These are phyloP conservation scores for Leptura quadrifasciata DNA, from an alignment of 2,888 invertebrate genomes.

Conservation along the genomic window DNA sequence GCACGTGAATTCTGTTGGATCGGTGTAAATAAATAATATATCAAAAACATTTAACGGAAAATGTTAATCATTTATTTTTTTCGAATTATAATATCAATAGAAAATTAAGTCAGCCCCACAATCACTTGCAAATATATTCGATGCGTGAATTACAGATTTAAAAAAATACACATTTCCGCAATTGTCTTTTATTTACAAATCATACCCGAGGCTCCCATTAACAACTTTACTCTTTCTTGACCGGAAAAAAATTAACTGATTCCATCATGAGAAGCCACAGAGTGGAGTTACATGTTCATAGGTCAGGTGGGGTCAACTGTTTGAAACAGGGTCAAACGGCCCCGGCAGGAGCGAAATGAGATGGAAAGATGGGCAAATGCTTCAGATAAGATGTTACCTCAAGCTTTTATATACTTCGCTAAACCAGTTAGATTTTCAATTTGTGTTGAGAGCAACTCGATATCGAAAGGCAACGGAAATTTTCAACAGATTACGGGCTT, in stretches of 20 bases:
- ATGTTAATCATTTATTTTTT: too few species aligned
- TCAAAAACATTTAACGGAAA: too few species aligned
- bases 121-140: too few species aligned
- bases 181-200: neutral
- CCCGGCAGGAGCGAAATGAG: conserved; percentile 61
- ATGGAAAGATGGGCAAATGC: conserved; percentile 66
- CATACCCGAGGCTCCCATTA: conserved; percentile 14
- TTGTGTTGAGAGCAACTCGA: conserved; percentile 65
- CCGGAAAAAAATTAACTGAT: conserved; percentile 39
- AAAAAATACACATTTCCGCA: neutral
- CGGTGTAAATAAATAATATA: too few species aligned
- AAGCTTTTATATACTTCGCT: conserved; percentile 65
- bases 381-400: conserved; percentile 66
- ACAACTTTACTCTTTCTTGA: conserved; percentile 25
- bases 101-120: too few species aligned
- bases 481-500: conserved; percentile 62
- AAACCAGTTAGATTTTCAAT: conserved; percentile 67
- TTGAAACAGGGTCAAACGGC: conserved; percentile 61
- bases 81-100: too few species aligned
- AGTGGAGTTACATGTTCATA: conserved; percentile 57
- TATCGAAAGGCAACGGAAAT: conserved; percentile 60
- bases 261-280: conserved; percentile 40
- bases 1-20: too few species aligned
- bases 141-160: too few species aligned
- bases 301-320: conserved; percentile 59